These are phyloP conservation scores for Bos taurus DNA, from an alignment of 2,113 vertebrate species.

Conservation along the genomic window DNA sequence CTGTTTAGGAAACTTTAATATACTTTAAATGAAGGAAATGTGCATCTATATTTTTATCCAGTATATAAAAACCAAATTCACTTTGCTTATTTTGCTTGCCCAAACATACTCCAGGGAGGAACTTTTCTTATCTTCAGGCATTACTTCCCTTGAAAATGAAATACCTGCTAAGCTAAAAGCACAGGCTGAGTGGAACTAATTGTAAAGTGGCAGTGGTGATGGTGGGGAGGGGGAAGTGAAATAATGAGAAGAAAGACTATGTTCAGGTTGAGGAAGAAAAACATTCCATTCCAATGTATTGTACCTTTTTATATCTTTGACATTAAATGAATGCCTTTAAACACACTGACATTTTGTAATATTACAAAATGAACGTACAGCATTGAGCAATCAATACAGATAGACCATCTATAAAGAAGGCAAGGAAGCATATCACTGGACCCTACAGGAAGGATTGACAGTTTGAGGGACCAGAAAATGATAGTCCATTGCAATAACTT, in stretches of 20 bases:
- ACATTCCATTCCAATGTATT: conserved; percentile 26
- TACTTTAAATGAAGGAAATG: conserved; percentile 71
- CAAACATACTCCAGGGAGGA: conserved; percentile 32
- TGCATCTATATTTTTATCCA: conserved; percentile 31
- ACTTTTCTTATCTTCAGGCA: conserved; percentile 16
- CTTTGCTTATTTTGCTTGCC: conserved; percentile 42
- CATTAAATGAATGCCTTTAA: conserved; percentile 69
- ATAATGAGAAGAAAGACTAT: conserved; percentile 24
- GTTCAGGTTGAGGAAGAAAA: neutral
- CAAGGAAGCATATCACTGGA: conserved; percentile 14
- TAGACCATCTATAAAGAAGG: conserved; percentile 30
- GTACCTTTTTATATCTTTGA: conserved; percentile 54
- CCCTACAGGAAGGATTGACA: conserved; percentile 3
- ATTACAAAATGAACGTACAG: conserved; percentile 50
- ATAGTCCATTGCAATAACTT: neutral
- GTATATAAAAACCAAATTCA: conserved; percentile 41
- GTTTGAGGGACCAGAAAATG: conserved; percentile 28
- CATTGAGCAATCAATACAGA: conserved; percentile 56
- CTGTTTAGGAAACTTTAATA: conserved; percentile 77
- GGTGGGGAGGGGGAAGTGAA: neutral
- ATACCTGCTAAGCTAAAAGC: conserved; percentile 45
- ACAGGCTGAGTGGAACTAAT: conserved; percentile 23
- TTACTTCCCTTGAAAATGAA: conserved; percentile 49
- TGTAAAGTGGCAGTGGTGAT: neutral
- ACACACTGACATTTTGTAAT: conserved; percentile 62